Evolutionary conservation across 2,113 vertebrate genomes (phyloP).

Genomic region (Phoxinus phoxinus): DNA sequence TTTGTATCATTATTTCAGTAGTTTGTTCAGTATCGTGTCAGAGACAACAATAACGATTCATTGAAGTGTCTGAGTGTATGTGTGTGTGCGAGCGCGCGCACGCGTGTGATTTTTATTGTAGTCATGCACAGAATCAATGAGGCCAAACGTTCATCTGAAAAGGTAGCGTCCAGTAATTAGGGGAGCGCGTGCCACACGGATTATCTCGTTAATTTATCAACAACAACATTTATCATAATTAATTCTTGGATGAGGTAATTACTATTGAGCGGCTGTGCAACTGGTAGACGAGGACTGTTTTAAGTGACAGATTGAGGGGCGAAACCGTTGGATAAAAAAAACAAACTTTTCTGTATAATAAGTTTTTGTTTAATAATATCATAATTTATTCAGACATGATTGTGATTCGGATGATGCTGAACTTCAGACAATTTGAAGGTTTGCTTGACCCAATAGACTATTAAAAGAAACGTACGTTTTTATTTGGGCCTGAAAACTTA

Average conservation of each 20-base stretch:
- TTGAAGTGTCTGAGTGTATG: background rate
- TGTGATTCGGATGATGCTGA: background rate
- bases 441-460: background rate
- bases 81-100: constrained; percentile 43
- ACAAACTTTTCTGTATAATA: constrained; percentile 68
- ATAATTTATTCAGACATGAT: background rate
- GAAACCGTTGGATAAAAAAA: constrained; percentile 83
- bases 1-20: background rate
- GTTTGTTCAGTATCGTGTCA: background rate
- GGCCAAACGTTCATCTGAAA: constrained; percentile 68
- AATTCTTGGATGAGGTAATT: constrained; percentile 88
- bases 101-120: constrained; percentile 62
- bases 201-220: constrained; percentile 94
- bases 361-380: constrained; percentile 37
- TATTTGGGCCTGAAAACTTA: background rate
- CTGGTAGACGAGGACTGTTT: constrained; percentile 81
- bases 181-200: constrained; percentile 87
- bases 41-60: background rate
- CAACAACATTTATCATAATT: constrained; percentile 95
- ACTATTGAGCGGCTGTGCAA: constrained; percentile 89
- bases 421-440: background rate
- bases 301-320: constrained; percentile 89
- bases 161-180: constrained; percentile 83
- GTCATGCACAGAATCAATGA: constrained; percentile 83
- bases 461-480: background rate